A percentile compares a stretch with the other conserved stretches of the same genome.
Conservation (phyloP, 2,797 vertebrate species). For the Phataginus tricuspis region DNA sequence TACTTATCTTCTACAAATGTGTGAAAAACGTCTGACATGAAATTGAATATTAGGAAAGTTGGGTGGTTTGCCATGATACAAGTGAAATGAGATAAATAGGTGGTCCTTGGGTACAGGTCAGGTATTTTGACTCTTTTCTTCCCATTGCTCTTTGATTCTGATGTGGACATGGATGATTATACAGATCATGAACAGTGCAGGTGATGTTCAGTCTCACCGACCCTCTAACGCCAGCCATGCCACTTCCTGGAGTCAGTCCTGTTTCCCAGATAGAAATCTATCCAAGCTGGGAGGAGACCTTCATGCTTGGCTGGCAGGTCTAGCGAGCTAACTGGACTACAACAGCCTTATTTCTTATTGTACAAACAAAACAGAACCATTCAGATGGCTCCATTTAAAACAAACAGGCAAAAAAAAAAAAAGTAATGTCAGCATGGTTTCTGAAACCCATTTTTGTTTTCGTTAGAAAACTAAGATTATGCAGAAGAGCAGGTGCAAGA, state of each 20-base stretch:
- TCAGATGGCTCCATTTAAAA: conserved; percentile 78
- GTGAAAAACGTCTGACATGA: background rate
- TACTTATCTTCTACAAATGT: background rate
- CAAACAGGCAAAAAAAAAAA: conserved; percentile 34
- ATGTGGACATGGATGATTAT: conserved; percentile 95
- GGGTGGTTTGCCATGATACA: background rate
- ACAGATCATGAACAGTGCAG: conserved; percentile 93
- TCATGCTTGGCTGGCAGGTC: conserved; percentile 66
- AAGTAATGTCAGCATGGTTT: conserved; percentile 76
- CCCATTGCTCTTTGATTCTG: conserved; percentile 94
- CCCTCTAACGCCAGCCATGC: conserved; percentile 54
- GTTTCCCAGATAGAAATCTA: conserved; percentile 65
- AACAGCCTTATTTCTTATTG: conserved; percentile 80
- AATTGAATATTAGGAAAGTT: background rate
- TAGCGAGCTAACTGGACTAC: conserved; percentile 77
- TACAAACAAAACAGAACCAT: conserved; percentile 77
- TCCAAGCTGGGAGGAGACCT: conserved; percentile 66
- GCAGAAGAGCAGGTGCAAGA: background rate
- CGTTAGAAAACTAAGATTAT: conserved; percentile 71
- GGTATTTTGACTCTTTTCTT: too few species aligned
- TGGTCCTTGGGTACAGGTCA: background rate
- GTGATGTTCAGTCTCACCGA: conserved; percentile 70
- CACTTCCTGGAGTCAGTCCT: conserved; percentile 67
- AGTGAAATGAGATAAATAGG: background rate
- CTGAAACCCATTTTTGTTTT: conserved; percentile 73